Percentiles rank a stretch among this genome's conserved stretches.
These are phyloP conservation scores for Heptranchias perlo DNA, from an alignment of 2,113 vertebrate genomes.

Conservation along the genomic window DNA sequence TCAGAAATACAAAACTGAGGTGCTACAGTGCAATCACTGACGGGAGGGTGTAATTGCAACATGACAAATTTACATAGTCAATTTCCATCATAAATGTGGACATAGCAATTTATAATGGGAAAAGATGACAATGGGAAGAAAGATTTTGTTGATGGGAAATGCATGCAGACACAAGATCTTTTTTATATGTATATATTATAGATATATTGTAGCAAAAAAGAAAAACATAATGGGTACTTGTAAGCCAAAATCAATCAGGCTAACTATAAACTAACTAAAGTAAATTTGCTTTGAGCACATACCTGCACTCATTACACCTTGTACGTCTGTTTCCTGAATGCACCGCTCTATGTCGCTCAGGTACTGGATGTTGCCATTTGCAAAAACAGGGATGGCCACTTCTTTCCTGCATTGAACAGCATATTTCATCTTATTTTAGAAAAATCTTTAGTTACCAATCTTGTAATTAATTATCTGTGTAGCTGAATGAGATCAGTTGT, in stretches of 20 bases:
- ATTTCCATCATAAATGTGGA: background rate
- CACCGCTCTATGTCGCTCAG: constrained; percentile 83
- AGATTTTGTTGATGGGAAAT: background rate
- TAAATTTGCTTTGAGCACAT: constrained; percentile 8
- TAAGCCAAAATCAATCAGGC: background rate
- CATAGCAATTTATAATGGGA: background rate
- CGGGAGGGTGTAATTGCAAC: background rate
- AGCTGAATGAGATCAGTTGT: background rate
- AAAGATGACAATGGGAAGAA: background rate
- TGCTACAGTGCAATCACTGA: background rate
- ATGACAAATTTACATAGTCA: background rate
- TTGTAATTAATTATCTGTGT: background rate
- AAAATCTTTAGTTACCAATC: background rate
- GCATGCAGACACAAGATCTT: background rate
- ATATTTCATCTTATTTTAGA: background rate
- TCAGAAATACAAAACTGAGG: background rate
- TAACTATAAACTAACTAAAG: background rate
- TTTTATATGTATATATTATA: background rate
- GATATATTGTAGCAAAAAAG: background rate
- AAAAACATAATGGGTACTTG: background rate
- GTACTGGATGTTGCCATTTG: constrained; percentile 92
- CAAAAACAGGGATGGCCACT: constrained; percentile 88
- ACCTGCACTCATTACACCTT: constrained; percentile 97
- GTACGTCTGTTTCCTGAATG: constrained; percentile 81
- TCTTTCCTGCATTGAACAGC: constrained; percentile 63